Conservation (phyloP, 2,797 vertebrate genomes). For the Falco naumanni region DNA sequence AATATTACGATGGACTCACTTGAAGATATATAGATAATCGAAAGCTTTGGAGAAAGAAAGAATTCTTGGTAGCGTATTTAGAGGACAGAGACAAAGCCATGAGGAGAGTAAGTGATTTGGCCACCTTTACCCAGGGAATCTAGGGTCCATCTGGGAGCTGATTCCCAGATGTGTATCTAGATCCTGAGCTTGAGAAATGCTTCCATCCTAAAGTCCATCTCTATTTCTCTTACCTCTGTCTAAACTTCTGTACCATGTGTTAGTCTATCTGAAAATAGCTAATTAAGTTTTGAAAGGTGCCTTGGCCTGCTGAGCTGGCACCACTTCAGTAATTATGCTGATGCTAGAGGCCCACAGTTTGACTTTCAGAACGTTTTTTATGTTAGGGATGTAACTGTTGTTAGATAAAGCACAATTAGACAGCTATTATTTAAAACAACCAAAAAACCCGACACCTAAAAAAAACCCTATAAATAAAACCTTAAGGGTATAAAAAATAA, state of each 20-base stretch:
- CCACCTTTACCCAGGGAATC: neutral
- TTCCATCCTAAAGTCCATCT: neutral
- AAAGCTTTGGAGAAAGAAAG: neutral
- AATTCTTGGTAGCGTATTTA: neutral
- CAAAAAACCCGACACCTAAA: neutral
- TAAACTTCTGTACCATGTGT: neutral
- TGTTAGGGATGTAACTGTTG: neutral
- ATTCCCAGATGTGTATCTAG: neutral
- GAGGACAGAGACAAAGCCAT: neutral
- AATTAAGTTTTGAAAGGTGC: slow-evolving; percentile 30
- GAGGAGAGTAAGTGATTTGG: neutral
- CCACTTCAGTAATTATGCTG: neutral
- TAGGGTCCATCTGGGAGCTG: neutral
- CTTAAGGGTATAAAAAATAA: neutral
- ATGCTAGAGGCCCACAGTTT: neutral
- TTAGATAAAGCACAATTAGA: neutral
- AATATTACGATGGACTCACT: neutral
- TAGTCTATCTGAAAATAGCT: slow-evolving; percentile 25
- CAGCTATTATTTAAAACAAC: neutral
- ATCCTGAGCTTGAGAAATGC: neutral
- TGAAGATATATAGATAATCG: neutral
- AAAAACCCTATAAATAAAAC: neutral
- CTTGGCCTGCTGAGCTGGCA: neutral
- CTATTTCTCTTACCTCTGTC: neutral
- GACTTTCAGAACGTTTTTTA: neutral